Evolutionary conservation across 92 coral and sea anemone species (phyloP), one percentile per base, ranked within the genome.

Genomic region (Pocillopora meandrina): DNA sequence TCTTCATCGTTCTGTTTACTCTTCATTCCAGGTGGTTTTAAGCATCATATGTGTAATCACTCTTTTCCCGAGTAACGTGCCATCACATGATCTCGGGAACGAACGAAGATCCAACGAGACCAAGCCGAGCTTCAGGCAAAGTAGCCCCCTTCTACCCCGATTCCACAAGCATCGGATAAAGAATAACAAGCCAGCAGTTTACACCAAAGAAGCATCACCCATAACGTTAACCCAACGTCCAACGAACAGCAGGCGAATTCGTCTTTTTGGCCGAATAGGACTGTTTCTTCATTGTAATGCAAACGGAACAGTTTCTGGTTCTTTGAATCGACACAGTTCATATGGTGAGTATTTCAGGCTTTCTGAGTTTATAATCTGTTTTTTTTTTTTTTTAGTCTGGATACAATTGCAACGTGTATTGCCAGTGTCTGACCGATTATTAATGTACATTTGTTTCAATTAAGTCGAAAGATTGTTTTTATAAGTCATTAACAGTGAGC

Each of bases 221-320:
- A 42, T 58, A 10, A 57, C 66, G 9, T 58, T 89, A 31, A 85
- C 95, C 10, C 61, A 12, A 55, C 35, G 19, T 5, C 89, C 92
- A 20, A 89, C 98, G 19, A 90, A 89, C 77, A 79, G 65, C 19
- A 68, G 77, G 47, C 82, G 70, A 74, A 84, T 93, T 31, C 76
- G 82, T 36, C 64, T 96, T 36, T 96, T 94, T 84, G 90, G 92
- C 68, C 92, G 95, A 18, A 94, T 93, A 31, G 98, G 98, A 1
- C 85, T 83, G 23, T 93, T 92, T 34, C 77, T 96, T 21, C 86
- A 93, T 6, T 92, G 95, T 82, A 86, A 91, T 56, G 81, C 16
- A 0, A 94, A 94, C 87, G 98, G 98, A 8, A 91, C 93, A 0
- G 85, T 94, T n/a, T 89, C 92, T 11, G 98, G 98, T 10, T 86